Conservation (phyloP, 2,797 vertebrate species). For the Serranus cabrilla region DNA sequence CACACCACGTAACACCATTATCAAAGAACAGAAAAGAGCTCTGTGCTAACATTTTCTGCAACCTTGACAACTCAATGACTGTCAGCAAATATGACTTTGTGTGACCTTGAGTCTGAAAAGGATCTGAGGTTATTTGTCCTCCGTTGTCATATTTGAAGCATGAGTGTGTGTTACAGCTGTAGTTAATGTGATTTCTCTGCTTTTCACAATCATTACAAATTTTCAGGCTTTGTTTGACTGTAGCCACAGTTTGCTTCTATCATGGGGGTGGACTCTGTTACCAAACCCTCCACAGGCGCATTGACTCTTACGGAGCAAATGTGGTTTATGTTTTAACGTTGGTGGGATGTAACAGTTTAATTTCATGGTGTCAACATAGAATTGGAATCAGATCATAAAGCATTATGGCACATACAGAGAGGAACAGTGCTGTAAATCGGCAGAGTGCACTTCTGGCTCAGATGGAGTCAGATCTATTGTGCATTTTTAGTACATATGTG, state of each 20-base stretch:
- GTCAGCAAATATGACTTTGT: slow-evolving; percentile 14
- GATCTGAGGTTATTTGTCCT: slow-evolving; percentile 2
- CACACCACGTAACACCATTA: slow-evolving; percentile 7
- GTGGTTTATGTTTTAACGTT: slow-evolving; percentile 53
- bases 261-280: slow-evolving; percentile 25
- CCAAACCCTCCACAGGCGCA: slow-evolving; percentile 24
- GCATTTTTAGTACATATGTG: slow-evolving; percentile 72
- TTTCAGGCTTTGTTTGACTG: slow-evolving; percentile 19
- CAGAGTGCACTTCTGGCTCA: slow-evolving; percentile 66
- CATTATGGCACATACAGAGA: slow-evolving; percentile 75
- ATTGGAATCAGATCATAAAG: slow-evolving; percentile 79
- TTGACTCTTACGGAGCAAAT: slow-evolving; percentile 41
- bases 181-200: slow-evolving; percentile 13
- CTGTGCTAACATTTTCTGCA: slow-evolving; percentile 20
- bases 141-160: not conserved
- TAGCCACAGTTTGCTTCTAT: slow-evolving; percentile 6
- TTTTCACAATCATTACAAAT: slow-evolving; percentile 3
- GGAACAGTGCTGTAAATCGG: slow-evolving; percentile 73
- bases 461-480: slow-evolving; percentile 71
- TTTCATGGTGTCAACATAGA: slow-evolving; percentile 81
- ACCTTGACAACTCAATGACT: slow-evolving; percentile 33
- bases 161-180: not conserved
- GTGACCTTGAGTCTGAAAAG: slow-evolving; percentile 47
- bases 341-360: slow-evolving; percentile 69
- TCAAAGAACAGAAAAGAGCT: slow-evolving; percentile 31